Evolutionary conservation across 2,888 invertebrate species (phyloP), one percentile per base, ranked within the genome.

Genomic region (Agrotis ipsilon): DNA sequence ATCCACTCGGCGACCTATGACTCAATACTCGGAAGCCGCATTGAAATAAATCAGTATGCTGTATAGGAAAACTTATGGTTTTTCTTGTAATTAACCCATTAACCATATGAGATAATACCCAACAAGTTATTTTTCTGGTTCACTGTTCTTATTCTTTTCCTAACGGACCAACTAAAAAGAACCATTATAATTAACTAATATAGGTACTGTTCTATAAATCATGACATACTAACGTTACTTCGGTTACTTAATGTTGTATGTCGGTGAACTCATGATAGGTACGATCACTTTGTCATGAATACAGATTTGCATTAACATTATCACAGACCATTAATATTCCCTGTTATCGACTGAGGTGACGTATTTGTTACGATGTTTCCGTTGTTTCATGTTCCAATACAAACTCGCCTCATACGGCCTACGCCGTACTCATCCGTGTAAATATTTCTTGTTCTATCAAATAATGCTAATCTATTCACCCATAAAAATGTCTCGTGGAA

Each of bases 321-420:
- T 86, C 83, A 82, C 67, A 72, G 73, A 72, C 83, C 81, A 82
- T 86, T 84, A 83, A 81, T 84, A 83, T 75, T 75, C 67, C 74
- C 76, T 60, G 73, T 85, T 86, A 88, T 89, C 86, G 74, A 57
- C 63, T 78, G 70, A 71, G 72, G 76, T 88, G 85, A 86, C 84
- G 82, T 87, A 86, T 82, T 80, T 74, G 85, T 86, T 72, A 71
- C 75, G 80, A 82, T 79, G 78, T 87, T 87, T 88, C 85, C 84
- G 85, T 81, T 86, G 80, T 76, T 84, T 86, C 80, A 81, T 82
- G 70, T 79, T 81, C 64, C 64, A 84, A 69, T 83, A 79, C 74
- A 65, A 75, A 68, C 45, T 55, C 60, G 21, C 60, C 48, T 68
- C 54, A 55, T 63, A 54, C 46, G n/a, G 52, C 27, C 32, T 49